Evolutionary conservation across 2,797 vertebrate genomes (phyloP).

Genomic region (Margarornis squamiger): DNA sequence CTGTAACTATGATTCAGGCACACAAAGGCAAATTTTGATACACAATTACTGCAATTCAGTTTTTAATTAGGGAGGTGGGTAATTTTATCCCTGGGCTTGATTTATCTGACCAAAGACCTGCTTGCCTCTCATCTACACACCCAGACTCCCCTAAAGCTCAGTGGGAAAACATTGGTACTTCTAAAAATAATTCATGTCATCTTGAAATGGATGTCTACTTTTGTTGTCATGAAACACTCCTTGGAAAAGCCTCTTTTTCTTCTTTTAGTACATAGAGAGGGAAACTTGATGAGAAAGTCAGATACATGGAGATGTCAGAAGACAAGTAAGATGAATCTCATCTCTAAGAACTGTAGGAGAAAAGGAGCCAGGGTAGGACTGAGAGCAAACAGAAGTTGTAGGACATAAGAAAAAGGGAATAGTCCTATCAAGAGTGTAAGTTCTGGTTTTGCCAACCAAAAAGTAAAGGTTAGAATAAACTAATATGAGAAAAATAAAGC

Average conservation of each 20-base stretch:
- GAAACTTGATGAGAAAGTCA: not conserved
- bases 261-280: not conserved
- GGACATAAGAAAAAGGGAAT: not conserved
- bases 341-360: not conserved
- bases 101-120: not conserved
- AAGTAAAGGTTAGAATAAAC: not conserved
- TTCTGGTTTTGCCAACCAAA: not conserved
- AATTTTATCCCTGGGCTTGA: not conserved
- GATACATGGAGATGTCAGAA: not conserved
- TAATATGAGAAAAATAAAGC: not conserved
- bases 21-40: not conserved
- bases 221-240: not conserved
- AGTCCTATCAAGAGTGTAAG: not conserved
- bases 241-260: not conserved
- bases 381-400: not conserved
- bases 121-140: not conserved
- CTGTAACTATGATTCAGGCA: not conserved
- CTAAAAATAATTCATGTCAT: not conserved
- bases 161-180: not conserved
- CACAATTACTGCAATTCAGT: not conserved
- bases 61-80: not conserved
- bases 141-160: not conserved
- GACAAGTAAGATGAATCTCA: not conserved
- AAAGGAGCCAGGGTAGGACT: not conserved
- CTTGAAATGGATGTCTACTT: not conserved